Evolutionary conservation across 1,140 invertebrate genomes (phyloP).

Genomic region (Calephelis nemesis): DNA sequence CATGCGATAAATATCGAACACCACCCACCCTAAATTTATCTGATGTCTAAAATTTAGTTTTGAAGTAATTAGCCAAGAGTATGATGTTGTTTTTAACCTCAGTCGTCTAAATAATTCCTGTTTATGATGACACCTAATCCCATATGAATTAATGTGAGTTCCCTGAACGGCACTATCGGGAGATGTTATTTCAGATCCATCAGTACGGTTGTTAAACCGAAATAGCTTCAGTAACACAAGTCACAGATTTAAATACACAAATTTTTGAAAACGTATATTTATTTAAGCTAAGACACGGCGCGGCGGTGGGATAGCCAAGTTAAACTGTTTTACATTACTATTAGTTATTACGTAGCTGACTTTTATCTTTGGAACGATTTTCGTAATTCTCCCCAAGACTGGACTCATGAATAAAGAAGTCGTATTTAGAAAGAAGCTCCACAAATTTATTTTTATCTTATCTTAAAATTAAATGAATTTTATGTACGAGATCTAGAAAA

Average conservation of each 20-base stretch:
- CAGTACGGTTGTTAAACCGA: constrained; percentile 70
- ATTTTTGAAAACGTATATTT: constrained; percentile 77
- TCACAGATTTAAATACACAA: constrained; percentile 78
- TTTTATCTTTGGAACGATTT: constrained; percentile 21
- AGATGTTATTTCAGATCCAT: constrained; percentile 75
- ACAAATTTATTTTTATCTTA: constrained; percentile 19
- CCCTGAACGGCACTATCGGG: constrained; percentile 57
- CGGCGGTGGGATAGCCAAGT: constrained; percentile 23
- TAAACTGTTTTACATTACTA: constrained; percentile 21
- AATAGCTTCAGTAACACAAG: constrained; percentile 73
- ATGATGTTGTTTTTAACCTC: constrained; percentile 71
- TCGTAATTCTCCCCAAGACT: constrained; percentile 6
- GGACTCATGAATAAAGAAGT: constrained; percentile 11
- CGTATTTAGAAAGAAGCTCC: constrained; percentile 13
- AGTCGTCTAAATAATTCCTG: constrained; percentile 75
- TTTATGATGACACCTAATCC: constrained; percentile 79
- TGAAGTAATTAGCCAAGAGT: constrained; percentile 36
- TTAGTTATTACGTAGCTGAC: constrained; percentile 24
- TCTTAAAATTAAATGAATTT: constrained; percentile 15
- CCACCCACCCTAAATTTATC: constrained; percentile 13
- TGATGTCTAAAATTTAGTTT: constrained; percentile 15
- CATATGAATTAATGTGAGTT: constrained; percentile 74
- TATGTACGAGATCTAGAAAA: constrained; percentile 17
- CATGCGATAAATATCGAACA: constrained; percentile 5
- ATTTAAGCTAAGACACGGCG: constrained; percentile 69